Percentiles rank a stretch among this genome's conserved stretches.
Evolutionary conservation across 2,888 invertebrate genomes (phyloP).

Genomic region (Drosophila greeni): DNA sequence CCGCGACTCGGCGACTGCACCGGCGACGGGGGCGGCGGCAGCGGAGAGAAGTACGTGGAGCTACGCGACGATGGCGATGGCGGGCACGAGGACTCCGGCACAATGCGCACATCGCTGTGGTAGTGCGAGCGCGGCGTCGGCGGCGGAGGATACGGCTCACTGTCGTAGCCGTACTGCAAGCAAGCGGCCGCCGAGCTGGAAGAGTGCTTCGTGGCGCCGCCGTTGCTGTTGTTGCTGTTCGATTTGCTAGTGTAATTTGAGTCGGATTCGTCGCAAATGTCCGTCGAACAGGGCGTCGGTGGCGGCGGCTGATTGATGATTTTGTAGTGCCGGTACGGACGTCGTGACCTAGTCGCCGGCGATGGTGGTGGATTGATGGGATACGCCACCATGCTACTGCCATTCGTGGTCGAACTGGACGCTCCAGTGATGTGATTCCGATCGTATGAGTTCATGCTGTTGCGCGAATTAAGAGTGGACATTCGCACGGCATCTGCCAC

Average conservation of each 20-base stretch:
- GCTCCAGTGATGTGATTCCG: constrained; percentile 85
- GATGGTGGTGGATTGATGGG: constrained; percentile 95
- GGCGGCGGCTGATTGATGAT: constrained; percentile 92
- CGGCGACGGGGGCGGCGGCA: constrained; percentile 93
- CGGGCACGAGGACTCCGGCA: constrained; percentile 83
- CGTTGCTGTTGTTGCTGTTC: constrained; percentile 77
- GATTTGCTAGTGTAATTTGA: constrained; percentile 83
- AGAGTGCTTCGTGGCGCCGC: constrained; percentile 74
- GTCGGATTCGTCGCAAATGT: constrained; percentile 94
- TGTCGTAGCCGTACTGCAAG: constrained; percentile 81
- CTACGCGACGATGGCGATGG: constrained; percentile 86
- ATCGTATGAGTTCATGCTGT: constrained; percentile 84
- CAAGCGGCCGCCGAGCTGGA: constrained; percentile 79
- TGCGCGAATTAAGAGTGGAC: constrained; percentile 83
- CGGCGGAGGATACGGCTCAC: constrained; percentile 87
- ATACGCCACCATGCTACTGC: constrained; percentile 81
- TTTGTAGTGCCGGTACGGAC: constrained; percentile 87
- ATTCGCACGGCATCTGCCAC: constrained; percentile 82
- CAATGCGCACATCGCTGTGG: constrained; percentile 84
- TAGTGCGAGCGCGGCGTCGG: constrained; percentile 88
- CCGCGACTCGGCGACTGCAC: constrained; percentile 82
- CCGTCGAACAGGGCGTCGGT: constrained; percentile 96
- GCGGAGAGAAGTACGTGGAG: constrained; percentile 87
- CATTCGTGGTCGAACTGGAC: constrained; percentile 79
- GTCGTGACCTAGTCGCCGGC: constrained; percentile 89